Percentiles rank a stretch among this genome's conserved stretches.
These are phyloP conservation scores for Sternarchorhynchus goeldii DNA, from an alignment of 2,797 vertebrate species.

Conservation along the genomic window DNA sequence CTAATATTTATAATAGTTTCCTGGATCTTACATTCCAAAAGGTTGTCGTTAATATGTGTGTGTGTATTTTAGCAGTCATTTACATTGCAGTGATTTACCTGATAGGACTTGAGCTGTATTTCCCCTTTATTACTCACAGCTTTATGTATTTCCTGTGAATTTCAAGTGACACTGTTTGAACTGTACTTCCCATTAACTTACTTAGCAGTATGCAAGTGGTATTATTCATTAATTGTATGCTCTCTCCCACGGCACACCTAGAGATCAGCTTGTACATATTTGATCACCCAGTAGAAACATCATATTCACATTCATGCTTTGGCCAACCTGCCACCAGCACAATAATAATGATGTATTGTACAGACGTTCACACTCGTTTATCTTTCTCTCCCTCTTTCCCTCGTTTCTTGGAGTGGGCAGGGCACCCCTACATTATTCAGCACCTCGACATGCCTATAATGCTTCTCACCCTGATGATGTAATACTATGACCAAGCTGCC, in stretches of 20 bases:
- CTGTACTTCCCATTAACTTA: constrained; percentile 9
- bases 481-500: constrained; percentile 45
- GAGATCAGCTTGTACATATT: constrained; percentile 45
- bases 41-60: too few relatives aligned
- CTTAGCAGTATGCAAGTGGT: background rate
- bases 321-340: constrained; percentile 49
- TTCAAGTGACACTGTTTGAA: too few relatives aligned
- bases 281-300: constrained; percentile 50
- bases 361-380: constrained; percentile 49
- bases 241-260: constrained; percentile 7
- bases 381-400: constrained; percentile 33
- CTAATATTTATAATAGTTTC: too few relatives aligned
- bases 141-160: too few relatives aligned
- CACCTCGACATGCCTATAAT: constrained; percentile 37
- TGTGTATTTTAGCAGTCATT: too few relatives aligned
- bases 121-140: too few relatives aligned
- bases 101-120: too few relatives aligned
- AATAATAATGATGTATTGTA: constrained; percentile 62
- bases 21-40: too few relatives aligned
- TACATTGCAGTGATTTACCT: too few relatives aligned
- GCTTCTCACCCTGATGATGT: constrained; percentile 48
- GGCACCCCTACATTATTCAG: constrained; percentile 54
- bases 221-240: background rate
- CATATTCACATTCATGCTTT: constrained; percentile 45
- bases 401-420: constrained; percentile 57